Evolutionary conservation across 2,888 invertebrate species (phyloP).

Genomic region (Tinea pellionella): DNA sequence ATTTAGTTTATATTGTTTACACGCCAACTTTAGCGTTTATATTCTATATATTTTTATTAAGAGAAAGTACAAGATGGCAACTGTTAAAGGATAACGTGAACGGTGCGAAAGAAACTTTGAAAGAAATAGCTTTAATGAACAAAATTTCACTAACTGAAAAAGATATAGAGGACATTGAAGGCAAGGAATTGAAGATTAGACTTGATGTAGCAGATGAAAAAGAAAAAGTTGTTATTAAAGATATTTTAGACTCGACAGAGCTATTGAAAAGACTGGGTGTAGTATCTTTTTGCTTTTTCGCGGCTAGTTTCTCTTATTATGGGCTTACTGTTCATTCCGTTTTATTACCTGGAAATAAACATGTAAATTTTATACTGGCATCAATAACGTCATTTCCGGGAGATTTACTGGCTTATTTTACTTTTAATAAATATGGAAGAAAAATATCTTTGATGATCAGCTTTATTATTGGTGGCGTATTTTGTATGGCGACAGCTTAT

Average conservation of each 20-base stretch:
- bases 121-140: neutral
- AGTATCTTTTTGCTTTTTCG: constrained; percentile 8
- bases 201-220: neutral
- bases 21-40: neutral
- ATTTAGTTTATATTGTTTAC: constrained; percentile 10
- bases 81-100: neutral
- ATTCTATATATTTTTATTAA: neutral
- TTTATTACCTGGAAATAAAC: constrained; percentile 11
- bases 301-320: constrained; percentile 8
- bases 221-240: neutral
- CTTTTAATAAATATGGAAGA: constrained; percentile 7
- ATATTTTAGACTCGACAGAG: constrained; percentile 2
- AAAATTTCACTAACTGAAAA: neutral
- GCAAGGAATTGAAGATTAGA: neutral
- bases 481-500: constrained; percentile 1
- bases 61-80: constrained; percentile 12
- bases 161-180: constrained; percentile 1
- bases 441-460: constrained; percentile 7
- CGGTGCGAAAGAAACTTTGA: neutral
- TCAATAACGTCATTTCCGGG: constrained; percentile 9
- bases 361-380: constrained; percentile 8
- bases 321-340: constrained; percentile 5
- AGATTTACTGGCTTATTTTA: constrained; percentile 12
- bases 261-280: constrained; percentile 9
- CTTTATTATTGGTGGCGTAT: neutral